Base-by-base conservation (phyloP, 1,140 invertebrate genomes). In the Paralvinella palmiformis region DNA sequence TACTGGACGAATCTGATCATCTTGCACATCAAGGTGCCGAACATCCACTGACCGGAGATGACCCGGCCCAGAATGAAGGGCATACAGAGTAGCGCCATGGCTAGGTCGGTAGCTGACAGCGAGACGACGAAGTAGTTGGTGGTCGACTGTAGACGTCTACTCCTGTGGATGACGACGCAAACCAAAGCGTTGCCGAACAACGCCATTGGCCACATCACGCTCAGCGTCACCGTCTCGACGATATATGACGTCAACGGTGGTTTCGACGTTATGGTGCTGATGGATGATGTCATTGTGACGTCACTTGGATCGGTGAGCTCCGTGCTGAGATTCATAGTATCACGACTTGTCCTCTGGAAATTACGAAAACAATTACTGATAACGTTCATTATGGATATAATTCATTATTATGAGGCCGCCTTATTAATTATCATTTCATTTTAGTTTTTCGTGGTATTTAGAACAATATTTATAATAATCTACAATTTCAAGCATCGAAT, bases 101-200 rank as follows among this genome's bases (percentile, higher is more conserved):
- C 10, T 4, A 75, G 32, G 60, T 77, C 75, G 7, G 69, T 52
- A 10, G 57, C 35, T 17, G 75, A 72, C 6, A 75, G 45, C 0
- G 69, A 66, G 0, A 72, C 65, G n/a, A 77, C 71, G 63, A 77
- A 77, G 55, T 70, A 75, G 64, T 77, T 77, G 13, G 75, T 77
- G 7, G 75, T 75, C 31, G 73, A 75, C 61, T 75, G 75, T n/a
- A 77, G 67, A 13, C 74, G 65, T 5, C 75, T 60, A 48, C 72
- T 73, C 13, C 73, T 60, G 59, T 70, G 63, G 36, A 77, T 72
- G 17, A 77, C 75, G 13, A 75, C n/a, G 27, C 73, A 71, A 10
- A 75, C 74, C 6, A 77, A 63, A 5, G 70, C 27, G 62, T 77
- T 77, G 17, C 73, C 72, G 27, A 71, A 17, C 10, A 75, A 27